A percentile compares a stretch with the other conserved stretches of the same genome.
phyloP scores from a whole-genome alignment of 2,797 vertebrate genomes.

The Hippopotamyrus pictus region DNA sequence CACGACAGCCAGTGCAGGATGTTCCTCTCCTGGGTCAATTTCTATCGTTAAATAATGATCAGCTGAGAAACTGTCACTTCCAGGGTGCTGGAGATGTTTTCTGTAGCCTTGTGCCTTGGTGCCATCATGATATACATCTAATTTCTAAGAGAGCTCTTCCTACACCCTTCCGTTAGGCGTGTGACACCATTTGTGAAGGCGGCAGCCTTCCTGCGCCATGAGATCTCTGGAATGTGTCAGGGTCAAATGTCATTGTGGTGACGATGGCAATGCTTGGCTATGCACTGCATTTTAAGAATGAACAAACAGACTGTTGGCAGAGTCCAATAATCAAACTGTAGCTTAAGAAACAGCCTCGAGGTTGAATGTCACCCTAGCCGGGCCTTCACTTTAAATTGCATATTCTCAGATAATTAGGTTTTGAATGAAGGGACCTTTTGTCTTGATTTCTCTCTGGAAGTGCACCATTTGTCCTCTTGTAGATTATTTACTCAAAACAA shows the following conservation, averaged over 20 bases:
- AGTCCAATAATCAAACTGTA: conserved; percentile 2
- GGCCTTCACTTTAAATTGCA: neutral
- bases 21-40: neutral
- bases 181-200: neutral
- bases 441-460: conserved; percentile 11
- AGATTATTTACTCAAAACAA: conserved; percentile 14
- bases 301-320: neutral
- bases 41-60: neutral
- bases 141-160: neutral
- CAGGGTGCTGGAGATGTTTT: neutral
- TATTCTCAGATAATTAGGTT: conserved; percentile 14
- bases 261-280: neutral
- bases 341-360: neutral
- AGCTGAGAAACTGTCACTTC: neutral
- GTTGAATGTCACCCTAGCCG: neutral
- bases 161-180: neutral
- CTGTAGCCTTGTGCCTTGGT: neutral
- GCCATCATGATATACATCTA: neutral
- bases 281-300: neutral
- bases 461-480: neutral
- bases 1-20: neutral
- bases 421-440: conserved; percentile 13
- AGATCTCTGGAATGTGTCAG: neutral
- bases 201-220: neutral
- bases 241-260: neutral